Conservation (phyloP, 1,140 invertebrate species). For the Goniozus legneri region DNA sequence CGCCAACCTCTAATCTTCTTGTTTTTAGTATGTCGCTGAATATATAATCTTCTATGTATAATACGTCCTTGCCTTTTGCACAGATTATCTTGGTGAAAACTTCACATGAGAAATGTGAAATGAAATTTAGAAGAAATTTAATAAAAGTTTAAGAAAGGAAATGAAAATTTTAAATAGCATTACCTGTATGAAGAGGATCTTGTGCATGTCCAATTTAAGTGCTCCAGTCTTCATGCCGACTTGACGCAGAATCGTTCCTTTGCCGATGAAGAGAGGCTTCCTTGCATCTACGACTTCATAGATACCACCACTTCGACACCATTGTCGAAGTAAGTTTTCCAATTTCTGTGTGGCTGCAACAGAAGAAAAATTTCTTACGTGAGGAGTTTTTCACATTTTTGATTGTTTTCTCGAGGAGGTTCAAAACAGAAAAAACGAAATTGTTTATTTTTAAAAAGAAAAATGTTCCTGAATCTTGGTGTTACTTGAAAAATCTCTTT, state of each 20-base stretch:
- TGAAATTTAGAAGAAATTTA: no score
- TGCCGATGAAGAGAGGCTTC: constrained; percentile 95
- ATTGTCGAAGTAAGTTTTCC: constrained; percentile 96
- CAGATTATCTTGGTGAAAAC: constrained; percentile 96
- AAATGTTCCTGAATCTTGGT: no score
- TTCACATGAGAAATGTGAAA: constrained; percentile 75
- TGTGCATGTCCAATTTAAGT: constrained; percentile 82
- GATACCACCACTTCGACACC: no score
- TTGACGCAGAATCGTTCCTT: constrained; percentile 93
- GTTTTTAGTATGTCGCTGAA: constrained; percentile 98
- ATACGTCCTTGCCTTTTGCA: constrained; percentile 95
- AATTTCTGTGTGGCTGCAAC: constrained; percentile 79
- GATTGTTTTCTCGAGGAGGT: no score
- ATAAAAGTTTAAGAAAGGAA: not conserved
- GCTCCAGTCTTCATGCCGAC: constrained; percentile 88
- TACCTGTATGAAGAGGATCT: constrained; percentile 71
- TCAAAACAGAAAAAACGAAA: no score
- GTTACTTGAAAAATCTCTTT: no score
- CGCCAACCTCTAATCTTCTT: constrained; percentile 98
- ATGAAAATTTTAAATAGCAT: constrained; percentile 12
- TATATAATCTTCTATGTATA: constrained; percentile 99
- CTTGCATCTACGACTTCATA: constrained; percentile 93
- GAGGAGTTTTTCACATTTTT: no score
- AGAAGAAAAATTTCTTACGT: no score
- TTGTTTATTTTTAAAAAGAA: no score